Evolutionary conservation across 2,888 invertebrate genomes (phyloP).

Genomic region (Orgyia antiqua): DNA sequence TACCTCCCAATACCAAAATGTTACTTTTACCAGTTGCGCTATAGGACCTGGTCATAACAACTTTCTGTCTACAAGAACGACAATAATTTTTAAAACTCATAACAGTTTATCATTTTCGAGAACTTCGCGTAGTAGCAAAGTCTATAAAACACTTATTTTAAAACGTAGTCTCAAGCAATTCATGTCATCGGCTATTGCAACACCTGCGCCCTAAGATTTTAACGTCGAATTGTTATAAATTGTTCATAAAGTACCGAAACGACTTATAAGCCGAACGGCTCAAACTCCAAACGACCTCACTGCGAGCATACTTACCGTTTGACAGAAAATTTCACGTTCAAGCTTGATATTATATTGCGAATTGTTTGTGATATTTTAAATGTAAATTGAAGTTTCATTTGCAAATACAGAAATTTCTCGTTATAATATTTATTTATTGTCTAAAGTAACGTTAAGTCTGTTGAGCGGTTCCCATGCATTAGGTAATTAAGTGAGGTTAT

Average conservation of each 20-base stretch:
- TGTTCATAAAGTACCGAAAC: slow-evolving; percentile 19
- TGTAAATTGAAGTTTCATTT: no score
- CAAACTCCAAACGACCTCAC: slow-evolving; percentile 7
- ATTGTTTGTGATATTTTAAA: background rate
- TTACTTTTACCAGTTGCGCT: no score
- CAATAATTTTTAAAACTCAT: slow-evolving; percentile 5
- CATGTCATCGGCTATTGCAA: slow-evolving; percentile 12
- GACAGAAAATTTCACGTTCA: slow-evolving; percentile 15
- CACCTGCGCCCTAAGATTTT: slow-evolving; percentile 25
- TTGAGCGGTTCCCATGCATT: no score
- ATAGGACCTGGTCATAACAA: no score
- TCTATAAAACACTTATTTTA: slow-evolving; percentile 21
- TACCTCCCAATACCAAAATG: no score
- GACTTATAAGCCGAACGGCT: slow-evolving; percentile 11
- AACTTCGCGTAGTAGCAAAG: slow-evolving; percentile 8
- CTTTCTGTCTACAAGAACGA: no score
- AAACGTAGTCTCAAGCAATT: slow-evolving; percentile 11
- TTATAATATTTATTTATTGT: no score
- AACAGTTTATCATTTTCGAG: slow-evolving; percentile 6
- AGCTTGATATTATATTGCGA: background rate
- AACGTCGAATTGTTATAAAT: slow-evolving; percentile 17
- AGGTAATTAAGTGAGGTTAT: no score
- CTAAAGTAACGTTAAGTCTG: no score
- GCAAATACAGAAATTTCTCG: no score
- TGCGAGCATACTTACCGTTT: slow-evolving; percentile 11